Evolutionary conservation across 1,140 invertebrate species (phyloP).

Genomic region (Dendroctonus ponderosae): DNA sequence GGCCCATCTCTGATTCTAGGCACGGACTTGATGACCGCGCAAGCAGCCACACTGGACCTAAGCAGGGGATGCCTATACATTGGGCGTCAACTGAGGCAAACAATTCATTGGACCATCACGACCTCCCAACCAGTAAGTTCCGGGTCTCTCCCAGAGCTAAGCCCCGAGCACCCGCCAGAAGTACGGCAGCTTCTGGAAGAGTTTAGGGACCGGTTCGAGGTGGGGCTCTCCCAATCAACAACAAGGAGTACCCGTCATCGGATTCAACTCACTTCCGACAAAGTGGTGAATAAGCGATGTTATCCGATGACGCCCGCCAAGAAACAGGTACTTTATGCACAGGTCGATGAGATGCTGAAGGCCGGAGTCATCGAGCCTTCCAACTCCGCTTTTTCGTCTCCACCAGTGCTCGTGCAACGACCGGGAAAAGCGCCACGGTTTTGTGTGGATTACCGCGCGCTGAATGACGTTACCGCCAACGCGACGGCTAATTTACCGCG

Average conservation of each 20-base stretch:
- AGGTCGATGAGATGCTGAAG: conserved; percentile 28
- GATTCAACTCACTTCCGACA: background rate
- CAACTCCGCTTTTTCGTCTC: conserved; percentile 8
- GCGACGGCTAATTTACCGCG: conserved; percentile 41
- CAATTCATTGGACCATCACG: too few species aligned
- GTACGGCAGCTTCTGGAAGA: background rate
- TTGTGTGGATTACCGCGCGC: conserved; percentile 40
- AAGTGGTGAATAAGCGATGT: background rate
- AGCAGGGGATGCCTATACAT: too few species aligned
- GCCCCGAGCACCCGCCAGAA: too few species aligned
- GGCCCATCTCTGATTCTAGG: too few species aligned
- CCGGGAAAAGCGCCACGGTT: conserved; percentile 37
- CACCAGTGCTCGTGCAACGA: conserved; percentile 31
- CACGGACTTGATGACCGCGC: too few species aligned
- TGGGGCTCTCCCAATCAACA: background rate
- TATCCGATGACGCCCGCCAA: background rate
- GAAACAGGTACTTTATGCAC: conserved; percentile 11
- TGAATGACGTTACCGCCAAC: conserved; percentile 51
- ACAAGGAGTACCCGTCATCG: background rate
- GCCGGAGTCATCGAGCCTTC: conserved; percentile 17
- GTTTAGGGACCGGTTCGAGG: background rate
- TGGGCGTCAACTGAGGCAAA: too few species aligned
- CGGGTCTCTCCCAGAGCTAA: too few species aligned
- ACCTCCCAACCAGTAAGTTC: too few species aligned
- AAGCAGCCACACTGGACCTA: too few species aligned